Evolutionary conservation across 2,113 vertebrate species (phyloP).

Genomic region (Crotalus viridis): DNA sequence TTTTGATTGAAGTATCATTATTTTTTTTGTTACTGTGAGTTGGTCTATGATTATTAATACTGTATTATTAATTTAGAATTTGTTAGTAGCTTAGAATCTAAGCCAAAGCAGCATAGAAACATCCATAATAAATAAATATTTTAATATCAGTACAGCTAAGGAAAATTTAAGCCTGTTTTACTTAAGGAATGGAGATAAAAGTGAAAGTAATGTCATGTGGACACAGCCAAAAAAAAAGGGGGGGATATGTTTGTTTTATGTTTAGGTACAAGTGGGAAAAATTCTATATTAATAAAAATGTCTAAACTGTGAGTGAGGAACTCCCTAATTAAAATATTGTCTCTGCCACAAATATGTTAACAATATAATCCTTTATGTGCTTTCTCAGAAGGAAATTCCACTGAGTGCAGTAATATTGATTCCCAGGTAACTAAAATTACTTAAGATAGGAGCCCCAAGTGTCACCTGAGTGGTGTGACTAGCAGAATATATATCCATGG

Average conservation of each 20-base stretch:
- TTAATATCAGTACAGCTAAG: not conserved
- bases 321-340: not conserved
- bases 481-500: not conserved
- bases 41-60: not conserved
- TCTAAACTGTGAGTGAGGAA: not conserved
- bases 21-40: not conserved
- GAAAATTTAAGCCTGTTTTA: not conserved
- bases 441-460: not conserved
- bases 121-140: not conserved
- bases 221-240: not conserved
- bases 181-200: not conserved
- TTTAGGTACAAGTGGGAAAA: not conserved
- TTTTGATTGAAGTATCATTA: not conserved
- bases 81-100: not conserved
- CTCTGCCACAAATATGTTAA: not conserved
- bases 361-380: not conserved
- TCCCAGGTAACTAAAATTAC: not conserved
- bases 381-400: not conserved
- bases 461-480: not conserved
- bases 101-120: not conserved
- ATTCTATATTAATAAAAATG: not conserved
- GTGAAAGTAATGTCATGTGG: not conserved
- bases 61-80: not conserved
- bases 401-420: not conserved
- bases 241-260: not conserved